Base-by-base conservation (phyloP, 2,797 vertebrate species). In the Gallirallus australis region DNA sequence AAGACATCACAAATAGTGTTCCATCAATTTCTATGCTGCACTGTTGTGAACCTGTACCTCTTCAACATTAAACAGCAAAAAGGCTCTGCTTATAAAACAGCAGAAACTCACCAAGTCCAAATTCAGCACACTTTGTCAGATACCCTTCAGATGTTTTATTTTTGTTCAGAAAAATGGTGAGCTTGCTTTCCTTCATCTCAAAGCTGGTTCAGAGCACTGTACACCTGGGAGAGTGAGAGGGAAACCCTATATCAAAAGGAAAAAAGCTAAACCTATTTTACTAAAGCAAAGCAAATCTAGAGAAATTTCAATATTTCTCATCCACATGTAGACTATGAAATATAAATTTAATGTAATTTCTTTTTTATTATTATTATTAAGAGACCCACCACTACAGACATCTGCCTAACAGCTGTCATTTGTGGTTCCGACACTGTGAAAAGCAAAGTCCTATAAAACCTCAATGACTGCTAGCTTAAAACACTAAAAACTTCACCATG, bases 41-140 rank as follows among this genome's bases (percentile, higher is more conserved):
- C 39, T 57, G 19, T 57, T 47, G 48, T 57, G n/a, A 88, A 82
- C 50, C 94, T 92, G 6, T 4, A 50, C 27, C 39, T 96, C 86
- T 93, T 86, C 69, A 93, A 96, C 35, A 91, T 86, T 59, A 93
- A 96, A 94, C 40, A 96, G 79, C 77, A 85, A 95, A 96, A 96
- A 95, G 23, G 94, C 91, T 95, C 95, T 96, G 92, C 96, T 95
- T 88, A 88, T 37, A 81, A 94, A 95, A 96, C 40, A 93, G 94
- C 95, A 96, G 96, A 94, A 97, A 97, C 96, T 97, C 96, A 97
- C 94, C 96, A 95, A 88, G 69, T 97, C 95, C 96, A 96, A 94
- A 96, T 95, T 96, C 92, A 96, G 96, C 96, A 93, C 33, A 94
- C 89, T 93, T 94, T 92, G 72, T 79, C 92, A 97, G 95, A 92